phyloP scores from a whole-genome alignment of 2,797 vertebrate species.

The Aldrovandia affinis region DNA sequence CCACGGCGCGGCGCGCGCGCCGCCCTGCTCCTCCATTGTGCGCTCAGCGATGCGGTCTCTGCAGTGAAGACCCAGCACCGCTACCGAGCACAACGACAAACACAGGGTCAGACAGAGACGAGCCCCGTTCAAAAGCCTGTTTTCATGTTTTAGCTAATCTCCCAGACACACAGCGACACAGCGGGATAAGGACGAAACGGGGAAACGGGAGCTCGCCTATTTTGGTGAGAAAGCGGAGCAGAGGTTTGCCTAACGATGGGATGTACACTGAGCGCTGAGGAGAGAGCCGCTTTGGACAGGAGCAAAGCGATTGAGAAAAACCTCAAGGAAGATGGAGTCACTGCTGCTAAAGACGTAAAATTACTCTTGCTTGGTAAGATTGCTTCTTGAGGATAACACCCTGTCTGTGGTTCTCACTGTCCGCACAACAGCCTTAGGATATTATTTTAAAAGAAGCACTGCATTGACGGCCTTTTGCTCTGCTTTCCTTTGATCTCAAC shows the following conservation, averaged over 20 bases:
- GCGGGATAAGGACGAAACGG: conserved; percentile 72
- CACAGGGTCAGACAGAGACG: conserved; percentile 66
- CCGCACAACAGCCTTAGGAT: neutral
- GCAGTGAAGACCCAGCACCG: conserved; percentile 72
- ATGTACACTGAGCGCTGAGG: conserved; percentile 98
- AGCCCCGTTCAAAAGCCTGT: conserved; percentile 50
- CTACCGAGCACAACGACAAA: conserved; percentile 68
- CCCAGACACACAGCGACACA: conserved; percentile 34
- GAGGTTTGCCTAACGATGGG: conserved; percentile 87
- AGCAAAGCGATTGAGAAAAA: conserved; percentile 99
- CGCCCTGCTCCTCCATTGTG: conserved; percentile 62
- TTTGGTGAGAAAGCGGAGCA: conserved; percentile 65
- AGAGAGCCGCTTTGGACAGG: conserved; percentile 93
- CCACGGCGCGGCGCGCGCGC: conserved; percentile 66
- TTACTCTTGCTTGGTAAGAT: conserved; percentile 94
- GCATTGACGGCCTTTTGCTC: neutral
- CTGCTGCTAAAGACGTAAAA: conserved; percentile 96
- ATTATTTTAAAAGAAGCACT: neutral
- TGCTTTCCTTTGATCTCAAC: conserved; percentile 53
- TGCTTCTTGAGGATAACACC: conserved; percentile 12
- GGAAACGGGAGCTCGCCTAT: conserved; percentile 47
- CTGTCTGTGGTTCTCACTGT: neutral
- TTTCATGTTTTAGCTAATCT: conserved; percentile 63
- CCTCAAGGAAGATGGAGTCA: conserved; percentile 95
- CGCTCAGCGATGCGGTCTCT: conserved; percentile 72